A percentile compares a stretch with the other conserved stretches of the same genome.
Evolutionary conservation across 2,888 invertebrate genomes (phyloP).

Genomic region (Lamellibrachia satsuma): DNA sequence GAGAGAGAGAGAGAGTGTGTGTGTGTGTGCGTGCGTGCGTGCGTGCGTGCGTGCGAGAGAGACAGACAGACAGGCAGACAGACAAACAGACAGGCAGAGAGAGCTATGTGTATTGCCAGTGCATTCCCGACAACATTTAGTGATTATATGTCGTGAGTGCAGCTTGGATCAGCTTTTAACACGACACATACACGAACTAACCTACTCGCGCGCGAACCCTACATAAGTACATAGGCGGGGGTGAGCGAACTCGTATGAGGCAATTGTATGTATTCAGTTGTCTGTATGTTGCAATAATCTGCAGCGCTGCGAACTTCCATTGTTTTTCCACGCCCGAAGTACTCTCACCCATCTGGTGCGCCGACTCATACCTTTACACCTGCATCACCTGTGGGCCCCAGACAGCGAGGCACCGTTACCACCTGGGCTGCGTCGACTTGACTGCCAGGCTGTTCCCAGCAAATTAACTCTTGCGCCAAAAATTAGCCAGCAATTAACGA

Average conservation of each 20-base stretch:
- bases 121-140: too few species aligned
- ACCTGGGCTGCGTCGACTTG: background rate
- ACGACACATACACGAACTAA: background rate
- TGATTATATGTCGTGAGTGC: too few species aligned
- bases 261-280: background rate
- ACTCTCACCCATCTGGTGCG: background rate
- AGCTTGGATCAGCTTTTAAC: too few species aligned
- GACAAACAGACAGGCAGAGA: too few species aligned
- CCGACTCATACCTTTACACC: background rate
- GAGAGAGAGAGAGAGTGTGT: too few species aligned
- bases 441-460: background rate
- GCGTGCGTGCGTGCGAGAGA: background rate
- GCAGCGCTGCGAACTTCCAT: background rate
- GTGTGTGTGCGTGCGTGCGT: too few species aligned
- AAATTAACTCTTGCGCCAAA: background rate
- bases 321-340: background rate
- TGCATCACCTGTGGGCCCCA: background rate
- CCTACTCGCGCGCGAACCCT: background rate
- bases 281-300: background rate
- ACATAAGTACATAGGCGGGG: background rate
- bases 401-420: background rate
- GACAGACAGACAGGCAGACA: too few species aligned
- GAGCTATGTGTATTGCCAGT: too few species aligned
- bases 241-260: background rate
- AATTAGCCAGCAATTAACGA: background rate